These are phyloP conservation scores for Oreochromis grahami DNA, from an alignment of 2,797 vertebrate species.

Conservation along the genomic window DNA sequence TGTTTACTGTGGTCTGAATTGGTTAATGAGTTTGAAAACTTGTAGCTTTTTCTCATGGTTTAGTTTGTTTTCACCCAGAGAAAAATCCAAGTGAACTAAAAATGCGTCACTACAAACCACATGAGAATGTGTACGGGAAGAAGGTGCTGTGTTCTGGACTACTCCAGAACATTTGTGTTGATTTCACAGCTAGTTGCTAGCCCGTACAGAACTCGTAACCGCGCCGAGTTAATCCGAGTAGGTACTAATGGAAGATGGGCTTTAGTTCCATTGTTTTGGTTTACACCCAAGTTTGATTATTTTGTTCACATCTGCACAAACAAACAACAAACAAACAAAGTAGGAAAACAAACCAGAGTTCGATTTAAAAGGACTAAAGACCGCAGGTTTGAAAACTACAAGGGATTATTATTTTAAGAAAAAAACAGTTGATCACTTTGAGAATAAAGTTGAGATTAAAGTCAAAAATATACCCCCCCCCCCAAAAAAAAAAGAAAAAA, in stretches of 20 bases:
- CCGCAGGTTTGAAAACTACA: background rate
- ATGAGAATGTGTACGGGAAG: background rate
- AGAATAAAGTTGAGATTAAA: background rate
- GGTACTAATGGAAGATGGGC: background rate
- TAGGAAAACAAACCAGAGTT: background rate
- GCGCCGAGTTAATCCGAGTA: background rate
- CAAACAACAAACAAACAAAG: background rate
- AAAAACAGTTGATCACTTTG: background rate
- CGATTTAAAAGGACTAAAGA: background rate
- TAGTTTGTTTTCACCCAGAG: background rate
- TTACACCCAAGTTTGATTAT: background rate
- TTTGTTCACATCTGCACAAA: background rate
- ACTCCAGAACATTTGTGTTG: background rate
- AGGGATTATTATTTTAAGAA: background rate
- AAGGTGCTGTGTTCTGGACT: accelerated
- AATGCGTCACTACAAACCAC: background rate
- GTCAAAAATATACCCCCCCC: background rate
- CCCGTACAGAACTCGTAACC: background rate
- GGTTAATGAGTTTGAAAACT: background rate
- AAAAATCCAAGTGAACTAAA: background rate
- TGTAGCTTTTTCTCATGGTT: background rate
- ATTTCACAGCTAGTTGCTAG: background rate
- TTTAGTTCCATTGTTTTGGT: background rate
- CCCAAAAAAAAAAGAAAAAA: accelerated
- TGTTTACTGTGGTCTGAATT: background rate